Evolutionary conservation across 2,113 vertebrate species (phyloP).

Genomic region (Syrrhaptes paradoxus): DNA sequence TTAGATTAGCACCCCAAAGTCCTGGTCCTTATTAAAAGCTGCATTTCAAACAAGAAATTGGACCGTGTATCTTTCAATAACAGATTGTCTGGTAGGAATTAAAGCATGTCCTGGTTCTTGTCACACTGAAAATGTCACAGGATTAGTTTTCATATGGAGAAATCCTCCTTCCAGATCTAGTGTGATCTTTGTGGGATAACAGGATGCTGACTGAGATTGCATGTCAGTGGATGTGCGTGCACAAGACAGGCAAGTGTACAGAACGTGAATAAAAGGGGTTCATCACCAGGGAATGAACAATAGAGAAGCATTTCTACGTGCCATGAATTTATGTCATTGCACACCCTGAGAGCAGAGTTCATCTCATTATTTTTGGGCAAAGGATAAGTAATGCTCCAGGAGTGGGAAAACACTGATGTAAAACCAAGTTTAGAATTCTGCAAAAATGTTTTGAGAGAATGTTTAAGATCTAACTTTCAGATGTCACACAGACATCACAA

Average conservation of each 20-base stretch:
- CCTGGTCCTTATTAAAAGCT: slow-evolving; percentile 49
- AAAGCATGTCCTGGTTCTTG: slow-evolving; percentile 25
- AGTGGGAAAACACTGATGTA: not conserved
- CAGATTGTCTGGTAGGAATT: slow-evolving; percentile 43
- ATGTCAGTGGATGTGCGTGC: not conserved
- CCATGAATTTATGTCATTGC: not conserved
- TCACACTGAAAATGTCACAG: slow-evolving; percentile 54
- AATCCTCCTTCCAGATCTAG: not conserved
- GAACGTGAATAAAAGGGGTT: not conserved
- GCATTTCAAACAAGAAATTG: slow-evolving; percentile 37
- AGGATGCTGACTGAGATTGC: not conserved
- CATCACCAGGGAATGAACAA: not conserved
- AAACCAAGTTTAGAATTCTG: not conserved
- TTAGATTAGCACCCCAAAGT: slow-evolving; percentile 27
- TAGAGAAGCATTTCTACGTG: not conserved
- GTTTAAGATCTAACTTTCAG: not conserved
- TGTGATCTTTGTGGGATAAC: not conserved
- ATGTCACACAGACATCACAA: not conserved
- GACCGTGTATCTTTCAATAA: not conserved
- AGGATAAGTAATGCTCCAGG: not conserved
- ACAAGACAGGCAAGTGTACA: not conserved
- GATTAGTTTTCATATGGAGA: not conserved
- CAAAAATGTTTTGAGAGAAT: not conserved
- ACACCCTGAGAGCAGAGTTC: not conserved
- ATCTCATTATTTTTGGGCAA: not conserved